A percentile compares a stretch with the other conserved stretches of the same genome.
These are phyloP conservation scores for Chaitophorus viminalis DNA, from an alignment of 2,888 invertebrate species.

Conservation along the genomic window DNA sequence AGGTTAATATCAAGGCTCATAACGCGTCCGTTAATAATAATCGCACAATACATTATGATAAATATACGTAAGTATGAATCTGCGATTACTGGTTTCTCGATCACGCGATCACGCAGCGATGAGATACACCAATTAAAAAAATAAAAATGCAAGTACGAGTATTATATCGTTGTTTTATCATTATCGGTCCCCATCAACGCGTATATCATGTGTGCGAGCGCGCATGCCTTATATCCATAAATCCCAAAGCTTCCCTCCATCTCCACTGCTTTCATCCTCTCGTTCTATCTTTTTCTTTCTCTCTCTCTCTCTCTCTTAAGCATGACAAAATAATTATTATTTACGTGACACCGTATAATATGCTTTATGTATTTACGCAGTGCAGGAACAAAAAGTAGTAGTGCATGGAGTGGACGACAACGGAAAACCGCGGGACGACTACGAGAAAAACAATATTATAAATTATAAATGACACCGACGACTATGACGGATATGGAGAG, in stretches of 20 bases:
- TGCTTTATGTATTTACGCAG: background rate
- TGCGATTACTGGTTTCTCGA: constrained; percentile 4
- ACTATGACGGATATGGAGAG: too few species aligned
- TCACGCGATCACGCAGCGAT: constrained; percentile 38
- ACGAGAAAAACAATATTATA: background rate
- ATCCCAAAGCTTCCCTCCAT: constrained; percentile 3
- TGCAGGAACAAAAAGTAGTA: background rate
- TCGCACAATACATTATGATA: constrained; percentile 5
- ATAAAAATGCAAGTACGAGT: background rate
- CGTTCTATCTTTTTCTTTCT: too few species aligned
- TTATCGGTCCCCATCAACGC: background rate
- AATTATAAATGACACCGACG: background rate
- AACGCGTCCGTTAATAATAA: constrained; percentile 8
- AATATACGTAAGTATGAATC: background rate
- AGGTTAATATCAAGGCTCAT: constrained; percentile 25
- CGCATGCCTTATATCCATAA: constrained; percentile 26
- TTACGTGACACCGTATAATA: background rate
- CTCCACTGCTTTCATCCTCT: constrained; percentile 18
- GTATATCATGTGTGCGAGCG: background rate
- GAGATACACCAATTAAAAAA: constrained; percentile 50
- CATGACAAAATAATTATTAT: background rate
- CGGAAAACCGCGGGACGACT: background rate
- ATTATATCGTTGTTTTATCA: background rate
- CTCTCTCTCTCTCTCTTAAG: too few species aligned
- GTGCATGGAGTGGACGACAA: background rate